Conservation (phyloP, 2,797 vertebrate genomes). For the Florisuga fusca region DNA sequence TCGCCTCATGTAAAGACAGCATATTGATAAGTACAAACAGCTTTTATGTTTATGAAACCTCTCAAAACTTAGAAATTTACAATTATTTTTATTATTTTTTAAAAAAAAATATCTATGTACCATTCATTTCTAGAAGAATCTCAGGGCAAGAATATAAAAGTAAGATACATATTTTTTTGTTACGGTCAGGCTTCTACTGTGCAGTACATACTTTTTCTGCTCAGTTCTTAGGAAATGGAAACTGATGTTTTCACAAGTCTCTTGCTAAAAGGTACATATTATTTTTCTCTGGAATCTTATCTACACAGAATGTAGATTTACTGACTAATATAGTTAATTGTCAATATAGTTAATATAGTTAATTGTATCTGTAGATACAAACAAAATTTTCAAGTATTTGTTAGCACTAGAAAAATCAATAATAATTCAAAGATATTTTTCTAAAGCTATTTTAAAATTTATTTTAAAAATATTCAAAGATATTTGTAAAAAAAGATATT, state of each 20-base stretch:
- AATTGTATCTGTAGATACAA: background rate
- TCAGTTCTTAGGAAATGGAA: background rate
- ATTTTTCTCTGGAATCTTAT: background rate
- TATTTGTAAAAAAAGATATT: background rate
- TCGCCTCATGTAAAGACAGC: background rate
- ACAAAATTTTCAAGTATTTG: background rate
- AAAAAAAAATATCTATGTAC: background rate
- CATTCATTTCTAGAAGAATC: background rate
- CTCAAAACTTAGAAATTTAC: background rate
- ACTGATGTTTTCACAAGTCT: background rate
- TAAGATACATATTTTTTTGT: background rate
- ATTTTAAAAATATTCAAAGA: background rate
- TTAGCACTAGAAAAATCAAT: background rate
- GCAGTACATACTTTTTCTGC: background rate
- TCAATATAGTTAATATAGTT: too few species aligned
- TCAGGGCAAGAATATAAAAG: background rate
- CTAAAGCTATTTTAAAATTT: background rate
- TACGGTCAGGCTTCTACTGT: background rate
- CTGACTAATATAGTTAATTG: background rate
- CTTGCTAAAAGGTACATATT: background rate
- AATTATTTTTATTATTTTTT: background rate
- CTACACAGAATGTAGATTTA: background rate
- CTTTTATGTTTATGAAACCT: background rate
- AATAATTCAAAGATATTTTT: background rate
- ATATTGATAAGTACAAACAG: background rate